A percentile compares a stretch with the other conserved stretches of the same genome.
These are phyloP conservation scores for Eurosta solidaginis DNA, from an alignment of 1,140 invertebrate genomes.

Conservation along the genomic window DNA sequence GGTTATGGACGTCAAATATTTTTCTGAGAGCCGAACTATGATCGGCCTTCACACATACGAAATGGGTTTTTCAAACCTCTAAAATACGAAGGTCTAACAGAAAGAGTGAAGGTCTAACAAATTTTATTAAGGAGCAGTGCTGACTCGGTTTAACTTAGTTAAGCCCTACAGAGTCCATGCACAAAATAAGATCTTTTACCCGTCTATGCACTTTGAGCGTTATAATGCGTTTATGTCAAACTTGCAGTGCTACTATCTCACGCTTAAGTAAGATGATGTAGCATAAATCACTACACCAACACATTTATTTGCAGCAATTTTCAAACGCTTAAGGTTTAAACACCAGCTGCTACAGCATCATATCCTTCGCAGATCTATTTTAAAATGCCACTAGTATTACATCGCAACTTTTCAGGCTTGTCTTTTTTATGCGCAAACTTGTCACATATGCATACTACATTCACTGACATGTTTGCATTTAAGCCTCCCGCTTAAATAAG, in stretches of 20 bases:
- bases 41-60: no score
- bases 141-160: no score
- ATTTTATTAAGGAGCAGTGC: no score
- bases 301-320: slow-evolving; percentile 19
- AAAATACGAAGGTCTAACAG: no score
- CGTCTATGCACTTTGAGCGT: no score
- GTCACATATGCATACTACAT: neutral
- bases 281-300: neutral
- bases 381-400: slow-evolving; percentile 1
- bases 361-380: slow-evolving; percentile 7
- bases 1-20: no score
- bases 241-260: neutral
- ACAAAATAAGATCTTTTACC: no score
- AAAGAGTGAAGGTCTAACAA: no score
- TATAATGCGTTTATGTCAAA: no score
- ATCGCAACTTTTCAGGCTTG: neutral
- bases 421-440: neutral
- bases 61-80: no score
- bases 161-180: no score
- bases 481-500: slow-evolving; percentile 9
- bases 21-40: no score
- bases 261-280: neutral
- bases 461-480: slow-evolving; percentile 1
- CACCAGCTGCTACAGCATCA: slow-evolving; percentile 5
- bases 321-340: neutral